phyloP scores from a whole-genome alignment of 1,140 invertebrate species.

The Halictus rubicundus region DNA sequence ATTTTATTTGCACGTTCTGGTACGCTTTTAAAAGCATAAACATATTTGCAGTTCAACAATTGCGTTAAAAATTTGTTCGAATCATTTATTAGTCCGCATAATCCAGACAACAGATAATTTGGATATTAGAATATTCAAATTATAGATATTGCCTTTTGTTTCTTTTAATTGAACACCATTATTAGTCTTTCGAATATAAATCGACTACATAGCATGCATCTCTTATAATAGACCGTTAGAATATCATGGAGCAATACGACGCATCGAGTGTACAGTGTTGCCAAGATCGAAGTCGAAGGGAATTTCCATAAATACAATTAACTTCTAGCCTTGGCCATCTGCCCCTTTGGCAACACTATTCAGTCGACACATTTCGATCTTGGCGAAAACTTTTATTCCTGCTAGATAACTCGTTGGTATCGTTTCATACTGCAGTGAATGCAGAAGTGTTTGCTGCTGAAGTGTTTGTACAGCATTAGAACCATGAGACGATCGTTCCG shows the following conservation, averaged over 20 bases:
- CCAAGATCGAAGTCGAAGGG: constrained; percentile 1
- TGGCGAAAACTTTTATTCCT: constrained; percentile 6
- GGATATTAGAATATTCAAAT: no score
- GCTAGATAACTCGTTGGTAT: neutral
- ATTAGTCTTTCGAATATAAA: neutral
- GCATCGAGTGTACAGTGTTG: neutral
- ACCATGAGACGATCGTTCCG: neutral
- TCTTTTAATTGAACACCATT: no score
- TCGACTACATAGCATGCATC: neutral
- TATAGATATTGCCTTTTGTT: no score
- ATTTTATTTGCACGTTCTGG: no score
- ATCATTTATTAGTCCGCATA: no score
- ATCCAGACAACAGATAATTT: no score
- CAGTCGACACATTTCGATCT: neutral
- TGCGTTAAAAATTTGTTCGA: no score
- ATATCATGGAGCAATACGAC: neutral
- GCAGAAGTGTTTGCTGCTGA: no score
- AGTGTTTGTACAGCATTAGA: no score
- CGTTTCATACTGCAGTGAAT: neutral
- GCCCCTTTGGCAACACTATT: constrained; percentile 2
- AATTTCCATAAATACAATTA: constrained; percentile 27
- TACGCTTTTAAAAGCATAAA: no score
- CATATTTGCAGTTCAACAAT: no score
- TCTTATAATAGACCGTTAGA: neutral
- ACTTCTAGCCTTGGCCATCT: constrained; percentile 9